Conservation (phyloP, 2,797 vertebrate species). For the Mus minutoides region DNA sequence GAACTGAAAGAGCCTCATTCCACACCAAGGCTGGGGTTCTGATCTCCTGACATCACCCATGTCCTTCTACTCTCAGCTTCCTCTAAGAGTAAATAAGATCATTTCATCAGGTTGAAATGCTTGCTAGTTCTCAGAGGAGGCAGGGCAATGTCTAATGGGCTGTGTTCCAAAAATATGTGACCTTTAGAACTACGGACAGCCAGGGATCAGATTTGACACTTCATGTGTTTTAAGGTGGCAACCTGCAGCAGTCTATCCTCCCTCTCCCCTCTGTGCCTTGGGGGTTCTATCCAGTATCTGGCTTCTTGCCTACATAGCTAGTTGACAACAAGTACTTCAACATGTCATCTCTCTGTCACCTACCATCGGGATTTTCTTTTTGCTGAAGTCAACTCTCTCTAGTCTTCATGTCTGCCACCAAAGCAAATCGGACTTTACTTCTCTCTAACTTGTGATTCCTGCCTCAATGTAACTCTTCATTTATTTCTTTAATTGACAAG, state of each 20-base stretch:
- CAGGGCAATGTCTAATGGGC: conserved; percentile 24
- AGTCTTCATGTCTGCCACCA: background rate
- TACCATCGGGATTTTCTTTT: conserved; percentile 43
- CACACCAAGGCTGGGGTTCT: background rate
- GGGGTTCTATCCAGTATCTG: background rate
- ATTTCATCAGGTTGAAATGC: conserved; percentile 18
- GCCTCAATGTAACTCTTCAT: background rate
- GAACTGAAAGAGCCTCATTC: background rate
- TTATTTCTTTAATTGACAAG: background rate
- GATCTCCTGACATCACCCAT: background rate
- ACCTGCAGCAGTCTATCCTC: background rate
- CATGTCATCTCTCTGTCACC: conserved; percentile 40
- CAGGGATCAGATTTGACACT: conserved; percentile 42
- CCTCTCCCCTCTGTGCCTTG: background rate
- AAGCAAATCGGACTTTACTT: background rate
- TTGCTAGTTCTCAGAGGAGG: conserved; percentile 45
- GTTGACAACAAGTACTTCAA: conserved; percentile 31
- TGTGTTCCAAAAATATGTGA: conserved; percentile 64
- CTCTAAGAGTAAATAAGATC: conserved; percentile 33
- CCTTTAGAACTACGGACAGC: conserved; percentile 48
- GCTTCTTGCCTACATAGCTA: conserved; percentile 28
- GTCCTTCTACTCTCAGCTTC: background rate
- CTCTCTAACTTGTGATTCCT: background rate
- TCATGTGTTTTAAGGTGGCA: conserved; percentile 10
- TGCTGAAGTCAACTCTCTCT: background rate